Conservation (phyloP, 2,888 invertebrate genomes). For the Polyploca ridens region DNA sequence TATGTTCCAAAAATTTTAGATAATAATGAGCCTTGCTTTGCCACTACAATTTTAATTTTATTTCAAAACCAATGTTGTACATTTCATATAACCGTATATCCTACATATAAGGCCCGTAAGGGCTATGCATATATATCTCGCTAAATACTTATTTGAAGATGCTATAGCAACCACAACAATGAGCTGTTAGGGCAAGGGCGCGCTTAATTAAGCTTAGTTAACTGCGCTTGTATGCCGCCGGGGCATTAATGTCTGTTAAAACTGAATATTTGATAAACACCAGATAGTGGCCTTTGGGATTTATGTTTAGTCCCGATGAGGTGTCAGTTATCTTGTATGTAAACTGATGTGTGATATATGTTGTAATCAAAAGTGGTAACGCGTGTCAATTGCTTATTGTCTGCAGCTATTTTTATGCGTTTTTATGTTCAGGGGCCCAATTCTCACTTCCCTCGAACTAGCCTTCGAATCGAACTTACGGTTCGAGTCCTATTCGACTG, state of each 20-base stretch:
- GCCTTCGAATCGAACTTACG: too few species aligned
- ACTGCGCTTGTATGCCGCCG: conserved; percentile 33
- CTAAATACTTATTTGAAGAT: conserved; percentile 62
- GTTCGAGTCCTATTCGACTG: too few species aligned
- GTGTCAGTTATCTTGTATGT: too few species aligned
- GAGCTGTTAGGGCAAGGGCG: conserved; percentile 48
- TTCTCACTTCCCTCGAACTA: too few species aligned
- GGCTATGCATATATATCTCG: conserved; percentile 62
- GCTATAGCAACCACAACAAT: conserved; percentile 61
- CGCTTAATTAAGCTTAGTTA: conserved; percentile 65
- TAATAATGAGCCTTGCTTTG: too few species aligned
- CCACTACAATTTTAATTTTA: conserved; percentile 20
- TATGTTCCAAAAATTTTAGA: too few species aligned
- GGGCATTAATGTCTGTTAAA: conserved; percentile 37
- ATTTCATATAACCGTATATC: conserved; percentile 34
- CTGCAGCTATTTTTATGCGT: too few species aligned
- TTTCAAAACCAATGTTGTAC: conserved; percentile 28
- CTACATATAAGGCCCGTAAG: conserved; percentile 27
- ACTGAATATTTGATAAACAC: conserved; percentile 42
- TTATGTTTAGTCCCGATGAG: not conserved
- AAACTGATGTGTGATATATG: not conserved
- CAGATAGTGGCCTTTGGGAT: conserved; percentile 20
- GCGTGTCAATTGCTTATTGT: too few species aligned
- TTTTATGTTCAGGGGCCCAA: too few species aligned
- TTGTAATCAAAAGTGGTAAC: too few species aligned